Percentiles rank a stretch among this genome's conserved stretches.
phyloP scores from a whole-genome alignment of 2,797 vertebrate genomes.

The Melanitta fusca region DNA sequence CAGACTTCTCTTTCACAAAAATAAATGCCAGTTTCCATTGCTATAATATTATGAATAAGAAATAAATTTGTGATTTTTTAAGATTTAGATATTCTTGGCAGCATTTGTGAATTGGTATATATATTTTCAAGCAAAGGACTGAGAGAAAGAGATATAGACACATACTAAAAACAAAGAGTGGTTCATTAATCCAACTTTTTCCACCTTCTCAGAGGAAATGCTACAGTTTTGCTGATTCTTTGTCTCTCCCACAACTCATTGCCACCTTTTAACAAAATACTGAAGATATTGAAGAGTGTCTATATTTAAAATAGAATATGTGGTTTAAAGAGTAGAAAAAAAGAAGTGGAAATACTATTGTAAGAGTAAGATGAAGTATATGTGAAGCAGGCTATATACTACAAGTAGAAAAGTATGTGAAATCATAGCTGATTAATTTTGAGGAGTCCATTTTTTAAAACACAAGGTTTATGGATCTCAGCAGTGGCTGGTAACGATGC shows the following conservation, averaged over 20 bases:
- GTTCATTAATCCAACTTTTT: neutral
- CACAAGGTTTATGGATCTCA: rapidly evolving
- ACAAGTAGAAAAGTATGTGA: neutral
- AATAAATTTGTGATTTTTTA: neutral
- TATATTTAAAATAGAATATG: neutral
- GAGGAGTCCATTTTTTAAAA: neutral
- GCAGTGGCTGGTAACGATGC: neutral
- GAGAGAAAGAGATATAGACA: neutral
- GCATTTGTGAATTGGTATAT: neutral
- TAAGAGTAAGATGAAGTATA: neutral
- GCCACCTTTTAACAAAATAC: neutral
- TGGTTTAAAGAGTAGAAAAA: neutral
- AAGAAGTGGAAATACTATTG: neutral
- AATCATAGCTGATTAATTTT: neutral
- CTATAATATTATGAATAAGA: neutral
- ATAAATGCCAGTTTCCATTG: neutral
- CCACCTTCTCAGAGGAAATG: neutral
- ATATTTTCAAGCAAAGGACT: neutral
- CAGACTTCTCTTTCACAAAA: neutral
- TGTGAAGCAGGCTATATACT: neutral
- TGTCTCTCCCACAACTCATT: neutral
- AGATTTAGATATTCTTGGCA: neutral
- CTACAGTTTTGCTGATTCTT: neutral
- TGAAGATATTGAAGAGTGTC: neutral
- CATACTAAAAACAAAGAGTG: neutral